A percentile compares a stretch with the other conserved stretches of the same genome.
These are phyloP conservation scores for Pluvianellus socialis DNA, from an alignment of 2,113 vertebrate species.

Conservation along the genomic window DNA sequence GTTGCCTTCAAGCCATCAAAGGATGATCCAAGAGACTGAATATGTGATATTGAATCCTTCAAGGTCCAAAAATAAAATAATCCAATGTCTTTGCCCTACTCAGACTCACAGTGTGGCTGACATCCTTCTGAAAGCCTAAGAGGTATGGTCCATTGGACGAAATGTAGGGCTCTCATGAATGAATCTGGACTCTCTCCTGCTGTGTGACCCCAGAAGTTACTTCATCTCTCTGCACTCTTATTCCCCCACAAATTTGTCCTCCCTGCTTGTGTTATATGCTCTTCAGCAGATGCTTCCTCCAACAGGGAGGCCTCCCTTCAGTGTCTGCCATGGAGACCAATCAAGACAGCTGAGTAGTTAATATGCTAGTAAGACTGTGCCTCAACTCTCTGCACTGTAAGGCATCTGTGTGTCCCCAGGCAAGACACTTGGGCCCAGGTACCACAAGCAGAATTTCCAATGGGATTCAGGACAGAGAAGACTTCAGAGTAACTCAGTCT, in stretches of 20 bases:
- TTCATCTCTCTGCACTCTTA: background rate
- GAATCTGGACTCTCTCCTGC: background rate
- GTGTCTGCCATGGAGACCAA: background rate
- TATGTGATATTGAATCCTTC: background rate
- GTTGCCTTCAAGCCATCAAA: background rate
- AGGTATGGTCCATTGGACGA: background rate
- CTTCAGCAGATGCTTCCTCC: background rate
- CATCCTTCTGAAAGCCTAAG: background rate
- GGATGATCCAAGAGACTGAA: background rate
- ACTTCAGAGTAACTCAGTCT: background rate
- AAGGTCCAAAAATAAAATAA: background rate
- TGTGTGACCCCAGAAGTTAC: background rate
- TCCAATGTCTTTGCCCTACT: background rate
- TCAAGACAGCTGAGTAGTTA: background rate
- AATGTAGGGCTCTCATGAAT: background rate
- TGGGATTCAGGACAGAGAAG: background rate
- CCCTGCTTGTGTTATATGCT: background rate
- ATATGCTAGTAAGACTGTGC: background rate
- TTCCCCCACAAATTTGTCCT: background rate
- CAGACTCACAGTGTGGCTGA: background rate
- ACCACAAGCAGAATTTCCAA: background rate
- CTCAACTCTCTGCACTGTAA: background rate
- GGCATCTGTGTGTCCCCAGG: background rate
- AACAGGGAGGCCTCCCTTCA: background rate
- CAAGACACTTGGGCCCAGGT: background rate